Conservation (phyloP, 92 coral and sea anemone species). For the Palythoa heliodiscus region DNA sequence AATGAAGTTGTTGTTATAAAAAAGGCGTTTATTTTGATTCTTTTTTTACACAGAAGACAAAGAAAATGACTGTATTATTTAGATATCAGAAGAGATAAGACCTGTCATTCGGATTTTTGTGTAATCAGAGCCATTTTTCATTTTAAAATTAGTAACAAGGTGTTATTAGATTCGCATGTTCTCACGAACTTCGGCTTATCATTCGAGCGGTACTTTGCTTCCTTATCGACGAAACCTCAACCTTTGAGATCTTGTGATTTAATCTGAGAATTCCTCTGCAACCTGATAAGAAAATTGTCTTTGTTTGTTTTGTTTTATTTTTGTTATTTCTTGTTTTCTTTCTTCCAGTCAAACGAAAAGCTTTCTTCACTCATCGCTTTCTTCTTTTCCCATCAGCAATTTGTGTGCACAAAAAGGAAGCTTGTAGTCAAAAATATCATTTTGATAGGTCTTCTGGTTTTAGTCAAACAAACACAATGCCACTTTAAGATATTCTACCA, state of each 20-base stretch:
- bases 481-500: neutral
- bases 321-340: neutral
- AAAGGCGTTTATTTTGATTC: too few relatives aligned
- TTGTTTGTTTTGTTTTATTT: neutral
- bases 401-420: slow-evolving; percentile 32
- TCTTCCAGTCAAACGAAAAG: neutral
- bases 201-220: neutral
- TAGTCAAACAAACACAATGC: slow-evolving; percentile 9
- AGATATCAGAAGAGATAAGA: neutral
- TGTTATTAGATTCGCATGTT: neutral
- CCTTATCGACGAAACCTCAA: slow-evolving; percentile 21
- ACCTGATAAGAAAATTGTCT: neutral
- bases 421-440: neutral
- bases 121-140: neutral
- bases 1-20: too few relatives aligned
- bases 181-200: slow-evolving; percentile 7
- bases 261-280: neutral
- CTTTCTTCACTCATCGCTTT: slow-evolving; percentile 1
- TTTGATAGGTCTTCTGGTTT: neutral
- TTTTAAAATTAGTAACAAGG: neutral
- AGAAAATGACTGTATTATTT: too few relatives aligned
- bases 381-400: neutral
- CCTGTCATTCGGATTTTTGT: neutral
- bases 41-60: too few relatives aligned
- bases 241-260: slow-evolving; percentile 6